phyloP scores from a whole-genome alignment of 2,113 vertebrate species.

The Rhizomys pruinosus region DNA sequence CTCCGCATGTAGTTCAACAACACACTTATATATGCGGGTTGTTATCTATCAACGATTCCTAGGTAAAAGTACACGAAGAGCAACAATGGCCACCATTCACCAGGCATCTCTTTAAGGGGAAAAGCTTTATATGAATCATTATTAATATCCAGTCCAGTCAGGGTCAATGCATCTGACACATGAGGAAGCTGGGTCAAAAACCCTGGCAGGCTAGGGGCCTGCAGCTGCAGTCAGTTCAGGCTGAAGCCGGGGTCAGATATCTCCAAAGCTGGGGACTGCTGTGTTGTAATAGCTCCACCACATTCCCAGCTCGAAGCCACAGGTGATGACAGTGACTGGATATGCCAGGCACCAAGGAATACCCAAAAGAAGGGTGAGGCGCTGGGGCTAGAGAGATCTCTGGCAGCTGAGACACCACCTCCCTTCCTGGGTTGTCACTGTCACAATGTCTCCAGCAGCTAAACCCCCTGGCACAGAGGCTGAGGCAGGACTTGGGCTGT shows the following conservation, averaged over 20 bases:
- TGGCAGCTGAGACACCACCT: no score
- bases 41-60: neutral
- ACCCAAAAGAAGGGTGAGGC: neutral
- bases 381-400: neutral
- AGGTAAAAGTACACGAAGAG: neutral
- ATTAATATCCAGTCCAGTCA: neutral
- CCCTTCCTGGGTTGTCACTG: neutral
- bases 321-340: neutral
- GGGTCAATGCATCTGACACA: neutral
- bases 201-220: neutral
- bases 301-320: neutral
- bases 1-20: neutral
- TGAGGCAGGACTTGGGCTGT: neutral
- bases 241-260: neutral
- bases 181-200: constrained; percentile 12
- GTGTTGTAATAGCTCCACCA: neutral
- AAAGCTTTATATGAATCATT: constrained; percentile 5
- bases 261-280: neutral
- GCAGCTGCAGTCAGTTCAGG: neutral
- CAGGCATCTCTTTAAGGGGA: neutral
- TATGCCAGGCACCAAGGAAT: neutral
- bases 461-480: neutral
- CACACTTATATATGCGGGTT: neutral
- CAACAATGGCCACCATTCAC: neutral
- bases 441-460: neutral